phyloP scores from a whole-genome alignment of 2,797 vertebrate species.

The Sebastiscus albofasciatus region DNA sequence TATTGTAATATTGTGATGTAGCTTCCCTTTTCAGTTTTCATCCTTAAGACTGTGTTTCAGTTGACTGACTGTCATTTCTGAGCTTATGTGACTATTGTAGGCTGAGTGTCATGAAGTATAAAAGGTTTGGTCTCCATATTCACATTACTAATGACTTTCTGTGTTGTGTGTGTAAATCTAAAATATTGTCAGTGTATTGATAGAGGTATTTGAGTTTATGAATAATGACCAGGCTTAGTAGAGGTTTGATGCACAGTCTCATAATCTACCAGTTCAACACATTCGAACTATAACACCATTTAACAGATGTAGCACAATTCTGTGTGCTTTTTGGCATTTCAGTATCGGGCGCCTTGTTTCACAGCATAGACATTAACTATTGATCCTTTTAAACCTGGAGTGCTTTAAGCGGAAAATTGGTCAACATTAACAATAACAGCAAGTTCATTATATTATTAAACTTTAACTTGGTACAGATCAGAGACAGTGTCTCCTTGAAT shows the following conservation, averaged over 20 bases:
- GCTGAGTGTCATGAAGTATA: not conserved
- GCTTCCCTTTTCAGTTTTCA: not conserved
- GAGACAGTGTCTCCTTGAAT: not conserved
- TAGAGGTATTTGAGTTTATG: constrained; percentile 1
- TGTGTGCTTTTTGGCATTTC: not conserved
- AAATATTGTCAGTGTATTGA: not conserved
- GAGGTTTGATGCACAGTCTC: not conserved
- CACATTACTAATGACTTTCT: not conserved
- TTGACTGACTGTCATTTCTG: not conserved
- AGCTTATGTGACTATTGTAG: constrained; percentile 10
- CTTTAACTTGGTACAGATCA: not conserved
- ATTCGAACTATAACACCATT: not conserved
- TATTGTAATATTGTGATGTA: not conserved
- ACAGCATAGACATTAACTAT: not conserved
- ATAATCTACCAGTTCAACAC: not conserved
- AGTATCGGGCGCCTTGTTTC: not conserved
- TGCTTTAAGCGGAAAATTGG: not conserved
- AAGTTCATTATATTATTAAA: not conserved
- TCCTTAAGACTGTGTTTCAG: not conserved
- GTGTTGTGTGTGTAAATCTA: not conserved
- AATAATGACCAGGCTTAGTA: not conserved
- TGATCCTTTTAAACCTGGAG: not conserved
- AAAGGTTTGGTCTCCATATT: not conserved
- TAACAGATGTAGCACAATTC: not conserved
- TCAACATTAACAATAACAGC: not conserved